A percentile compares a stretch with the other conserved stretches of the same genome.
These are phyloP conservation scores for Xyliphius kryptos DNA, from an alignment of 2,113 vertebrate species.

Conservation along the genomic window DNA sequence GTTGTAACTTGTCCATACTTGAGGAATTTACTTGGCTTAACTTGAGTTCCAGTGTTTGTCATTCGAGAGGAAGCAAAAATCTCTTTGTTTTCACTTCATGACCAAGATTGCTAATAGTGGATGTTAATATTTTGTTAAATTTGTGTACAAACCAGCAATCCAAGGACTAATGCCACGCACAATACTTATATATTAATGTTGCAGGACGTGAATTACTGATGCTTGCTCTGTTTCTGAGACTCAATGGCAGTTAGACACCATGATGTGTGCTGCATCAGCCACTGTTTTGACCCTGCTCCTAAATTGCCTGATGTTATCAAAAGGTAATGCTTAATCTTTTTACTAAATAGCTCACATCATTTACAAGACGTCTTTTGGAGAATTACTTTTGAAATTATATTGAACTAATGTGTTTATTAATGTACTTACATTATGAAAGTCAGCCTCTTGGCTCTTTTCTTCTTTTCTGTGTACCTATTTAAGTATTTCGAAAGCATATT, in stretches of 20 bases:
- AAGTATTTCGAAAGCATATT: too few relatives aligned
- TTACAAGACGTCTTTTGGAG: neutral
- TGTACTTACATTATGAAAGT: too few relatives aligned
- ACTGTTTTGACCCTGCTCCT: conserved; percentile 19
- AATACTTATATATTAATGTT: neutral
- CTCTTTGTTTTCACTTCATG: neutral
- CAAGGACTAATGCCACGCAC: neutral
- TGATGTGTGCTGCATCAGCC: neutral
- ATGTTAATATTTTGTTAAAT: too few relatives aligned
- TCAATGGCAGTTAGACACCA: conserved; percentile 20
- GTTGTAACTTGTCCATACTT: neutral
- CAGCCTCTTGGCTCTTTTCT: too few relatives aligned
- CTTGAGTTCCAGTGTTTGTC: neutral
- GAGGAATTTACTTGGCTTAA: neutral
- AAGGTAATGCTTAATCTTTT: conserved; percentile 21
- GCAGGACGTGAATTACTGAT: conserved; percentile 2
- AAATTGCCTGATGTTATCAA: conserved; percentile 1
- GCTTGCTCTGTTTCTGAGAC: neutral
- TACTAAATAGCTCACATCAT: neutral
- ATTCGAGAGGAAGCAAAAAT: neutral
- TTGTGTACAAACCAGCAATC: too few relatives aligned
- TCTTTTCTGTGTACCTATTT: too few relatives aligned
- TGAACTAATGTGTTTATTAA: neutral
- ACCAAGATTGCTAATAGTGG: neutral
- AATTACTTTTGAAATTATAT: neutral